Conservation (phyloP, 2,113 vertebrate genomes). For the Salminus brasiliensis region DNA sequence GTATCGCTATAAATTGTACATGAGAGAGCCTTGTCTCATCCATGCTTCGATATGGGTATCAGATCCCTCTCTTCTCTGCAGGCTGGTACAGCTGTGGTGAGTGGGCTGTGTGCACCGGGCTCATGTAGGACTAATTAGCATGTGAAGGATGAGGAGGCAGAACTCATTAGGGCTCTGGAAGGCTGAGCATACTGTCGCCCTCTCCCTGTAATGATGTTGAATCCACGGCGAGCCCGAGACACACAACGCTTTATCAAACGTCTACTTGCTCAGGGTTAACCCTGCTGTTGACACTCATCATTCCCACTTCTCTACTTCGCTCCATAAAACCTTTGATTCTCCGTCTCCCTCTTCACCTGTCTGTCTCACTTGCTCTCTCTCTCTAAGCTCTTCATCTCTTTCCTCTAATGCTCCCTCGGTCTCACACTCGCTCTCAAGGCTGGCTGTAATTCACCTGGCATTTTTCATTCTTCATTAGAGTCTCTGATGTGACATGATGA, state of each 20-base stretch:
- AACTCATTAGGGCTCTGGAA: conserved; percentile 70
- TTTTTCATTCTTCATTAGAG: conserved; percentile 51
- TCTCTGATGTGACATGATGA: conserved; percentile 57
- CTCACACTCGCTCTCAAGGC: background rate
- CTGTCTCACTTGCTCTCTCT: background rate
- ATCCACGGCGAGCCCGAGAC: conserved; percentile 57
- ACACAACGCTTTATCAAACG: conserved; percentile 65
- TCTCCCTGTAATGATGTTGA: conserved; percentile 74
- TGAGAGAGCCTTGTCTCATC: background rate
- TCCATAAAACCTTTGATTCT: conserved; percentile 8
- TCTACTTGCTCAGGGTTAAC: conserved; percentile 63
- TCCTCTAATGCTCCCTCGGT: background rate
- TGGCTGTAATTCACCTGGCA: conserved; percentile 31
- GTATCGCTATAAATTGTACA: background rate
- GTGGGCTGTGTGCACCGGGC: conserved; percentile 21
- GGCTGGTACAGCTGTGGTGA: background rate
- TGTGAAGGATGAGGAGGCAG: conserved; percentile 71
- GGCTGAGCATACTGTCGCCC: conserved; percentile 69
- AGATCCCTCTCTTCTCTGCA: background rate
- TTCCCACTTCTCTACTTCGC: background rate
- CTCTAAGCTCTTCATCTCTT: background rate
- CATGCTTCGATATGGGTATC: background rate
- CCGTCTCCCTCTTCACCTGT: conserved; percentile 14
- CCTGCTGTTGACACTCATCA: conserved; percentile 60
- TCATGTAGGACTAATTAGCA: conserved; percentile 67